Evolutionary conservation across 2,888 invertebrate genomes (phyloP), one percentile per base, ranked within the genome.

Genomic region (Drosophila nigricruria): DNA sequence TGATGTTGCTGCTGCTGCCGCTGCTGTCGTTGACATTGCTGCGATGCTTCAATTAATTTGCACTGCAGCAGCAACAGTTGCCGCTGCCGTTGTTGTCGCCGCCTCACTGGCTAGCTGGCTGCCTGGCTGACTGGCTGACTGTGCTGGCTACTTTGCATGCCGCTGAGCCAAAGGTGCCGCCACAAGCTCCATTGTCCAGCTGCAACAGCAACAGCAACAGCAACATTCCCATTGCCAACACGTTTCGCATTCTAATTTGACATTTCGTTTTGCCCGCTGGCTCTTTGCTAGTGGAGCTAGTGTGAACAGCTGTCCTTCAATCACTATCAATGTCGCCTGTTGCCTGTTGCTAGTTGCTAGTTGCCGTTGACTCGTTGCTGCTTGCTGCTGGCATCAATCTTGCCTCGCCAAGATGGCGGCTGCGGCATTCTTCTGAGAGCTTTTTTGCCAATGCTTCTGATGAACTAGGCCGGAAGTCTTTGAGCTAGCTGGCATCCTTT

Each of bases 221-320:
- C 34, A 36, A 36, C 36, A 77, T 86, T 72, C 77, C 75, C 85
- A 82, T 75, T 79, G 81, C 73, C 79, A 84, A 91, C 90, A 91
- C 86, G 82, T 90, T 88, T 90, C 91, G 90, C 91, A 90, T 90
- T 91, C 91, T 90, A 90, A 90, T 90, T 91, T 91, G 90, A 91
- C 90, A 84, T 90, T 88, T 67, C 63, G 71, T 56, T 56, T 68
- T 75, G 69, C 58, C 58, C 56, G 71, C 75, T 61, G 65, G 61
- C 54, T 52, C 67, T 27, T 56, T 43, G 30, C 49, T 45, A 8
- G 18, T 20, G 49, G 38, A 59, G 40, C 75, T 89, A 82, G 90
- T 89, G 88, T 89, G 90, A 89, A 82, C 89, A 89, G 90, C 87
- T 90, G 90, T 87, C 90, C 90, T 79, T 87, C 90, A 90, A 90